A percentile compares a stretch with the other conserved stretches of the same genome.
These are phyloP conservation scores for Myotis davidii DNA, from an alignment of 2,113 vertebrate genomes.

Conservation along the genomic window DNA sequence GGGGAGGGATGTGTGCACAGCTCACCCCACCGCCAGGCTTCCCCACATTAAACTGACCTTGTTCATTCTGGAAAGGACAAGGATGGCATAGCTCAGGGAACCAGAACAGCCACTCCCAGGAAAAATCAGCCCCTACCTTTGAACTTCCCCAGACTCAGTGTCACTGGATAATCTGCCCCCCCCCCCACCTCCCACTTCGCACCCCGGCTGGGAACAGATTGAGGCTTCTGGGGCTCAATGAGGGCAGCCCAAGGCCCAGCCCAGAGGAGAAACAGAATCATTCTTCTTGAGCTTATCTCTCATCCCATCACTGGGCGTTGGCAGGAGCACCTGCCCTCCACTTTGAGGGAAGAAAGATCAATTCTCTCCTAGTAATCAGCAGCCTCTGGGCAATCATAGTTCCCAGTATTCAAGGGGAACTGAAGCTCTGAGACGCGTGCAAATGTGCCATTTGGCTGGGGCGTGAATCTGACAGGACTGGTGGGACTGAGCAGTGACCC, in stretches of 20 bases:
- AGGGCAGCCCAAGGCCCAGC: background rate
- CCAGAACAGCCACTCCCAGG: background rate
- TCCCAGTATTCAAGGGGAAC: background rate
- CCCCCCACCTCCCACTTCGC: too few relatives aligned
- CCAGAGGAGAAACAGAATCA: background rate
- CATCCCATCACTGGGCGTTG: fast-evolving
- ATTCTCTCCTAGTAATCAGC: background rate
- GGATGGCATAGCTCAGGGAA: background rate
- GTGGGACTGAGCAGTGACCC: too few relatives aligned
- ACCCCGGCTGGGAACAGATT: background rate
- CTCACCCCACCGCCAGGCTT: background rate
- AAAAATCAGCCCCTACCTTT: background rate
- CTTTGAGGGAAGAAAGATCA: background rate
- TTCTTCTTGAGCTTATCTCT: background rate
- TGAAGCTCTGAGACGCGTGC: background rate
- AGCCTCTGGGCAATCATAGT: background rate
- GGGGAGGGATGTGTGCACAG: too few relatives aligned
- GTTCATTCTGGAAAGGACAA: background rate
- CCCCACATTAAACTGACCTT: background rate
- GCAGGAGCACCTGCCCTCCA: background rate
- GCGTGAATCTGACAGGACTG: fast-evolving
- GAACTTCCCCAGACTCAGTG: background rate
- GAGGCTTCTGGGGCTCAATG: fast-evolving
- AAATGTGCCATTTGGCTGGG: background rate
- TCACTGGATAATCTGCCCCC: background rate